Evolutionary conservation across 2,113 vertebrate species (phyloP).

Genomic region (Ailurus styani): DNA sequence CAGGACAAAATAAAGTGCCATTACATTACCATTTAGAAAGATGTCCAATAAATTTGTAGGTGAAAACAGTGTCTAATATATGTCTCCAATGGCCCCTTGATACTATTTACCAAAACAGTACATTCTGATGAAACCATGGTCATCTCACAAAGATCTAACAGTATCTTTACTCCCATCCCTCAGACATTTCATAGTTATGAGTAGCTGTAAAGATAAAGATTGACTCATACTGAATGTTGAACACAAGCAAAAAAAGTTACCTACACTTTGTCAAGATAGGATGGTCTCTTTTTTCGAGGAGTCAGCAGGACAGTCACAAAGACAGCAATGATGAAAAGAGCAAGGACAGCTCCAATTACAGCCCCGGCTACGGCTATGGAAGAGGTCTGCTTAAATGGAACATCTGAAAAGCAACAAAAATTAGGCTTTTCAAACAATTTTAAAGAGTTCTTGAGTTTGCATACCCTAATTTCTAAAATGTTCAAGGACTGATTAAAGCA

Average conservation of each 20-base stretch:
- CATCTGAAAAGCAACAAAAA: constrained; percentile 82
- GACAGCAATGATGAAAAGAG: constrained; percentile 92
- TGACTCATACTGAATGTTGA: not conserved
- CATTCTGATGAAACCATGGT: not conserved
- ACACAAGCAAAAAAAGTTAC: constrained; percentile 64
- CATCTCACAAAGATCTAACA: not conserved
- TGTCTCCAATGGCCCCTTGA: not conserved
- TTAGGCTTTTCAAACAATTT: constrained; percentile 64
- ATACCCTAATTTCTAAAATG: not conserved
- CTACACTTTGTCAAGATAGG: constrained; percentile 86
- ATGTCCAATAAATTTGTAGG: not conserved
- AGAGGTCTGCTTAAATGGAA: constrained; percentile 87
- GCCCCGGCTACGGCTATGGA: constrained; percentile 92
- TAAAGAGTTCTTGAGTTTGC: not conserved
- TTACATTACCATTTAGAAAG: not conserved
- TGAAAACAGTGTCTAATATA: not conserved
- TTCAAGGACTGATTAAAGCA: not conserved
- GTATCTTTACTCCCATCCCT: not conserved
- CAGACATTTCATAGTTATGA: not conserved
- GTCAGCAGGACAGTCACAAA: constrained; percentile 92
- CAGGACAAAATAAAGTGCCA: not conserved
- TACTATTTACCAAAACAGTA: not conserved
- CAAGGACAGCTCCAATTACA: constrained; percentile 93
- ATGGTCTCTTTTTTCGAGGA: constrained; percentile 84
- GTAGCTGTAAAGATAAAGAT: not conserved